Conservation (phyloP, 2,797 vertebrate species). For the Cygnus olor region DNA sequence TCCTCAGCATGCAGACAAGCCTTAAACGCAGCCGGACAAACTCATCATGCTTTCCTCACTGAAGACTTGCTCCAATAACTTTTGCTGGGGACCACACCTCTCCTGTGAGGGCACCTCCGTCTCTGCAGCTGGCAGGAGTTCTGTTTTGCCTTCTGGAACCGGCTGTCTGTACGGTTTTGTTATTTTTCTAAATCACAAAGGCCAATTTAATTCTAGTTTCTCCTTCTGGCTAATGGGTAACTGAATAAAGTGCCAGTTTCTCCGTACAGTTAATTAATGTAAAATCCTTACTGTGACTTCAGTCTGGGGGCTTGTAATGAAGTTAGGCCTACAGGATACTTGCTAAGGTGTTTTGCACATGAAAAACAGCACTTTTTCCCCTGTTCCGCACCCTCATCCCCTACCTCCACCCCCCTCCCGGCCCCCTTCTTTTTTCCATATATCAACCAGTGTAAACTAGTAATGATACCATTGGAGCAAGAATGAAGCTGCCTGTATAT, state of each 20-base stretch:
- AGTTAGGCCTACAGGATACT: conserved; percentile 5
- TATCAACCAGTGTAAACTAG: not conserved
- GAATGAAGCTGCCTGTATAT: not conserved
- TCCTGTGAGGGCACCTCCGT: not conserved
- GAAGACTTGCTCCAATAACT: conserved; percentile 19
- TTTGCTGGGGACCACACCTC: not conserved
- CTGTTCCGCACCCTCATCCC: accelerated
- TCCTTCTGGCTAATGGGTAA: not conserved
- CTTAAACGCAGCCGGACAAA: conserved; percentile 3
- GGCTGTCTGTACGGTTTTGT: not conserved
- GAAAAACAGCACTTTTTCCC: not conserved
- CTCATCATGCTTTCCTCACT: not conserved
- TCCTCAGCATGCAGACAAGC: conserved; percentile 57
- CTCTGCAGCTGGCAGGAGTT: not conserved
- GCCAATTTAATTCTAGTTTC: not conserved
- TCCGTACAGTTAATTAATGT: not conserved
- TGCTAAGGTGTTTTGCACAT: not conserved
- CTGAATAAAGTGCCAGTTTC: not conserved
- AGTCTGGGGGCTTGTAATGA: not conserved
- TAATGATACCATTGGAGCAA: not conserved
- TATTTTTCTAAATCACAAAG: not conserved
- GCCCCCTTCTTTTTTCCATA: not conserved
- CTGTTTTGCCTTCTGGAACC: not conserved
- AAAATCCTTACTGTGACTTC: not conserved
- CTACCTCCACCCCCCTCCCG: no score